These are phyloP conservation scores for Tor tambroides DNA, from an alignment of 2,113 vertebrate species.

Conservation along the genomic window DNA sequence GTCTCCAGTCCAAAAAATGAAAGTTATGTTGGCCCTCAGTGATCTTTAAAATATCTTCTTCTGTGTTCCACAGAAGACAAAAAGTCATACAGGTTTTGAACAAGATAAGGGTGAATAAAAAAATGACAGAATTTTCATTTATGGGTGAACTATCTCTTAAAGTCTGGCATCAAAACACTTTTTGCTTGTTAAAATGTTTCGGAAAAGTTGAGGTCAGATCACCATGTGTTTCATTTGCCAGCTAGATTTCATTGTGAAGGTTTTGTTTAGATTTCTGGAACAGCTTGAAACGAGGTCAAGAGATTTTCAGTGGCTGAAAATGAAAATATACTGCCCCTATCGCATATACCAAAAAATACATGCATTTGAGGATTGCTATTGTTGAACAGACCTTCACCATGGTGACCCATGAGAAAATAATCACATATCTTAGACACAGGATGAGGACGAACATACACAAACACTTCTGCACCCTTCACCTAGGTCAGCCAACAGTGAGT, in stretches of 20 bases:
- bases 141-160: neutral
- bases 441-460: neutral
- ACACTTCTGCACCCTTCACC: neutral
- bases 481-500: constrained; percentile 1
- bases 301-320: neutral
- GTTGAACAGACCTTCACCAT: neutral
- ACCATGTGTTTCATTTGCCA: constrained; percentile 26
- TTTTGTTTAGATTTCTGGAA: constrained; percentile 43
- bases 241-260: neutral
- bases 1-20: neutral
- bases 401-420: neutral
- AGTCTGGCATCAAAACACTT: neutral
- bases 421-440: neutral
- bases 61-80: neutral
- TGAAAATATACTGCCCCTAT: constrained; percentile 42
- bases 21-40: neutral
- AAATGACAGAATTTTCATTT: neutral
- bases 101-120: too few species aligned
- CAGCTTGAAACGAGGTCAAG: constrained; percentile 38
- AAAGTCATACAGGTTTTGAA: neutral
- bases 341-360: neutral
- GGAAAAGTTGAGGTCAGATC: neutral
- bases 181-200: neutral
- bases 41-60: neutral
- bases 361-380: neutral